A percentile compares a stretch with the other conserved stretches of the same genome.
phyloP scores from a whole-genome alignment of 2,888 invertebrate species.

The Brassicogethes aeneus region DNA sequence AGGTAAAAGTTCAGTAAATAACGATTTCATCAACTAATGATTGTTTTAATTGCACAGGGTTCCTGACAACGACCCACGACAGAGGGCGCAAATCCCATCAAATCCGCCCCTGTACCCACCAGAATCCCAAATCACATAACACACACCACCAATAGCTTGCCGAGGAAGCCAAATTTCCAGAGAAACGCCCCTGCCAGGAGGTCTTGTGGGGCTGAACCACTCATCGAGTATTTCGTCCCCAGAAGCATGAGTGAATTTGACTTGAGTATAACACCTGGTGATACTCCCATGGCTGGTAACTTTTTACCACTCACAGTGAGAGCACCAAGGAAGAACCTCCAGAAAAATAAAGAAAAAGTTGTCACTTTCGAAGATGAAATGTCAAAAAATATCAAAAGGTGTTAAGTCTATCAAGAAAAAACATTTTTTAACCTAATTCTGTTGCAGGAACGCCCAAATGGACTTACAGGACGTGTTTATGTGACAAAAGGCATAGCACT shows the following conservation, averaged over 20 bases:
- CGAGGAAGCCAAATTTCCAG: conserved; percentile 51
- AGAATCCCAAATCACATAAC: conserved; percentile 35
- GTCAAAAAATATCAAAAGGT: conserved; percentile 21
- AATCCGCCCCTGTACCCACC: conserved; percentile 34
- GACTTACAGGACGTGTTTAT: conserved; percentile 67
- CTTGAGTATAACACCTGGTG: conserved; percentile 54
- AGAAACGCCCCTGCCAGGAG: conserved; percentile 57
- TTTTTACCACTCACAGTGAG: conserved; percentile 35
- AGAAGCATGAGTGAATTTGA: conserved; percentile 78
- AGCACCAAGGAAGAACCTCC: conserved; percentile 36
- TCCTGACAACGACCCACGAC: conserved; percentile 47
- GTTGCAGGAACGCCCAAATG: conserved; percentile 1
- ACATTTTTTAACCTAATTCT: conserved; percentile 13
- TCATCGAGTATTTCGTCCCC: conserved; percentile 76
- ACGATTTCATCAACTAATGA: too few relatives aligned
- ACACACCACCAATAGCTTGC: conserved; percentile 45
- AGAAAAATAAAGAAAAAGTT: conserved; percentile 62
- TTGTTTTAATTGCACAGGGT: conserved; percentile 20
- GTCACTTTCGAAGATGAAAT: conserved; percentile 73
- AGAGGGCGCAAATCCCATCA: conserved; percentile 42
- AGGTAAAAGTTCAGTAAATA: neutral
- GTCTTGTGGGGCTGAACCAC: conserved; percentile 49
- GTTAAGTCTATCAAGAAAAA: too few relatives aligned
- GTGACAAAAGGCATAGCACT: conserved; percentile 53
- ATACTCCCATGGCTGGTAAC: conserved; percentile 38